Evolutionary conservation across 2,113 vertebrate species (phyloP).

Genomic region (Arizona elegans): DNA sequence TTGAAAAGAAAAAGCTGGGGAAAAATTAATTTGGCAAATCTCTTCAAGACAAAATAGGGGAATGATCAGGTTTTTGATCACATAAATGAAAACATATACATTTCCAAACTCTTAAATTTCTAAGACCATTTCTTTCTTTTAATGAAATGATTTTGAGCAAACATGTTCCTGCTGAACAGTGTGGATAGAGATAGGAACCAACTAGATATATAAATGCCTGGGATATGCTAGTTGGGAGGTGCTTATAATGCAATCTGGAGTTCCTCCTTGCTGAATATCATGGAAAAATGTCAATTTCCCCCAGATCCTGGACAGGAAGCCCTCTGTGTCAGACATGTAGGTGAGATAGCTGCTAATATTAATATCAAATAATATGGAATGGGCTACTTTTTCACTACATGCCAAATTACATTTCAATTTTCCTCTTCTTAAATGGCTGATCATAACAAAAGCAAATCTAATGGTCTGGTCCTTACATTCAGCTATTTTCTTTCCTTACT

Average conservation of each 20-base stretch:
- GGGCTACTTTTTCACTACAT: not conserved
- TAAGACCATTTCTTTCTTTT: conserved; percentile 40
- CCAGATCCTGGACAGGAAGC: not conserved
- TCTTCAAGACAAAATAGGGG: conserved; percentile 24
- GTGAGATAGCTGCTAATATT: not conserved
- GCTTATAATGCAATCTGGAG: not conserved
- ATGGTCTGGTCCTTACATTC: not conserved
- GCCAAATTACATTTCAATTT: not conserved
- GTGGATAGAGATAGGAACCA: not conserved
- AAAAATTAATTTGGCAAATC: conserved; percentile 34
- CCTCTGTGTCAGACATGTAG: not conserved
- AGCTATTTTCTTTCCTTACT: not conserved
- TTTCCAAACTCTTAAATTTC: conserved; percentile 33
- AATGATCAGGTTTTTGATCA: conserved; percentile 34
- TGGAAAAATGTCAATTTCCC: not conserved
- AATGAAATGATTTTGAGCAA: not conserved
- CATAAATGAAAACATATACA: conserved; percentile 39
- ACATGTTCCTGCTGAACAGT: conserved; percentile 18
- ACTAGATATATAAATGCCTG: conserved; percentile 7
- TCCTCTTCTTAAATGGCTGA: not conserved
- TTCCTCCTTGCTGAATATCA: not conserved
- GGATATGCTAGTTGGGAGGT: not conserved
- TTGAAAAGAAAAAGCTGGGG: conserved; percentile 44
- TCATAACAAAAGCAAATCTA: not conserved
- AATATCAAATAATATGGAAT: not conserved